Percentiles rank a stretch among this genome's conserved stretches.
Conservation (phyloP, 2,888 invertebrate genomes). For the Muschampia plurimacula region DNA sequence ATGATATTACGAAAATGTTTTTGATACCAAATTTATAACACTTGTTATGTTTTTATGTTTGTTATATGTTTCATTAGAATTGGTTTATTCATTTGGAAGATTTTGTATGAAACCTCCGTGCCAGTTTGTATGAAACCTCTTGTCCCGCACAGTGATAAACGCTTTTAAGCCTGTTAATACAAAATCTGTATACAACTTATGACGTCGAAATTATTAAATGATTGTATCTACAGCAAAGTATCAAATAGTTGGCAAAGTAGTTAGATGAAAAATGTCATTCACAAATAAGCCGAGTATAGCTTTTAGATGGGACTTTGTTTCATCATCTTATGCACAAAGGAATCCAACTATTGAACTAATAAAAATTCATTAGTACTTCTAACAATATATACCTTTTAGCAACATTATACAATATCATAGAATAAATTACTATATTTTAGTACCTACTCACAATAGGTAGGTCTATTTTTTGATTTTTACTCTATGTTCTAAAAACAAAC, state of each 20-base stretch:
- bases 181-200: conserved; percentile 21
- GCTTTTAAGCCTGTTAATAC: too few relatives aligned
- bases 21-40: too few relatives aligned
- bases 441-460: background rate
- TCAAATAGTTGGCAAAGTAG: conserved; percentile 38
- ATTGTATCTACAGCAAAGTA: conserved; percentile 39
- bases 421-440: background rate
- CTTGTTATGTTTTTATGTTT: too few relatives aligned
- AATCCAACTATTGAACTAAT: background rate
- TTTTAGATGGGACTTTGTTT: conserved; percentile 23
- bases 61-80: too few relatives aligned
- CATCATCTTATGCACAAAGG: background rate
- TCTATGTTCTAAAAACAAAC: conserved; percentile 3
- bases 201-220: conserved; percentile 32
- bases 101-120: too few relatives aligned
- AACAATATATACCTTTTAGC: background rate
- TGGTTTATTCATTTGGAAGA: too few relatives aligned
- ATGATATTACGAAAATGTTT: too few relatives aligned
- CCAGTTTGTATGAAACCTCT: too few relatives aligned
- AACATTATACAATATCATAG: too few relatives aligned
- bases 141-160: too few relatives aligned
- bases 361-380: background rate
- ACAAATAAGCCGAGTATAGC: background rate
- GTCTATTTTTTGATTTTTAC: conserved; percentile 1
- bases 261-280: conserved; percentile 13